phyloP scores from a whole-genome alignment of 2,797 vertebrate genomes.

The Heliangelus exortis region DNA sequence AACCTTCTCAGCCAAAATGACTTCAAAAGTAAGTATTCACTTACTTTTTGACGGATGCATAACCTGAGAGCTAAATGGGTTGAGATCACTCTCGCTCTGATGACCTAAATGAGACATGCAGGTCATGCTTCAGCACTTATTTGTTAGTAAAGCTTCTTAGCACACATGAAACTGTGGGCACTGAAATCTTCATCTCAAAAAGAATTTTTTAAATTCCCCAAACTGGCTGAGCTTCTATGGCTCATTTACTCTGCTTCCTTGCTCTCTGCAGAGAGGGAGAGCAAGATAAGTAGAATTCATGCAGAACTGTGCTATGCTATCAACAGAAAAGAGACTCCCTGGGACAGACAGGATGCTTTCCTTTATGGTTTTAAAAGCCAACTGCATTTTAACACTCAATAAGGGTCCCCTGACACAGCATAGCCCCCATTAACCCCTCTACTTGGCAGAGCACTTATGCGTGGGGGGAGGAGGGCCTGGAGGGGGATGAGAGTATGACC shows the following conservation, averaged over 20 bases:
- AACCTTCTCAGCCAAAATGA: slow-evolving; percentile 40
- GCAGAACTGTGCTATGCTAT: not conserved
- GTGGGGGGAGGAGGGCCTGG: not conserved
- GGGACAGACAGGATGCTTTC: slow-evolving; percentile 1
- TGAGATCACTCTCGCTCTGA: slow-evolving; percentile 28
- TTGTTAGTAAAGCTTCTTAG: slow-evolving; percentile 39
- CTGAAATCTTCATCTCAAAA: slow-evolving; percentile 44
- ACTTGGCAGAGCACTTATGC: not conserved
- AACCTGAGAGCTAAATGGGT: slow-evolving; percentile 46
- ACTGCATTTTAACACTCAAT: not conserved
- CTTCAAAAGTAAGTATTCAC: slow-evolving; percentile 40
- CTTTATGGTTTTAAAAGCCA: slow-evolving; percentile 27
- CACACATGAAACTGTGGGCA: not conserved
- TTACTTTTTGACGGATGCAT: not conserved
- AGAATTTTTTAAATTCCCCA: slow-evolving; percentile 41
- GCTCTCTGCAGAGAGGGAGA: not conserved
- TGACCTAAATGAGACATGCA: not conserved
- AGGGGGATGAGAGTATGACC: not conserved
- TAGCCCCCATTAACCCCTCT: slow-evolving; percentile 8
- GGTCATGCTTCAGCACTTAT: slow-evolving; percentile 37
- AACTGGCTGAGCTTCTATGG: slow-evolving; percentile 24
- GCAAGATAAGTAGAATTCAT: slow-evolving; percentile 43
- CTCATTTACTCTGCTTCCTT: slow-evolving; percentile 32
- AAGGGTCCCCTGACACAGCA: not conserved
- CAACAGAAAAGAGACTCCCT: slow-evolving; percentile 9